Percentiles rank a stretch among this genome's conserved stretches.
These are phyloP conservation scores for Dicycla oo DNA, from an alignment of 2,888 invertebrate genomes.

Conservation along the genomic window DNA sequence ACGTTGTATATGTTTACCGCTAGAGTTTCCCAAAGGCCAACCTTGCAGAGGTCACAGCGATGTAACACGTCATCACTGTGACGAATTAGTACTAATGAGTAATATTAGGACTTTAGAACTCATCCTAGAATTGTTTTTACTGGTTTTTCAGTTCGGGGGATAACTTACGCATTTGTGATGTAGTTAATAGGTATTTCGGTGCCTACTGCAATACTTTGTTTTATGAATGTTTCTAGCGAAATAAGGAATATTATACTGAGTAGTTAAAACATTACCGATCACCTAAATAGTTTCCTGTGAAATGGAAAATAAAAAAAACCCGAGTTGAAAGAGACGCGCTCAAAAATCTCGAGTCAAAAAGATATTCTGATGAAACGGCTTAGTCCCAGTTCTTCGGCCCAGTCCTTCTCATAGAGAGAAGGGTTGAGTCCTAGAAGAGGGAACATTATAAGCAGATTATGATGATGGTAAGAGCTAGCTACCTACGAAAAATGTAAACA, in stretches of 20 bases:
- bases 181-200: not conserved
- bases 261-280: not conserved
- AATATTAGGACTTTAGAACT: not conserved
- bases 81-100: constrained; percentile 11
- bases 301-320: not conserved
- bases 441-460: too few relatives aligned
- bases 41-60: constrained; percentile 38
- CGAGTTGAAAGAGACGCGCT: not conserved
- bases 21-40: constrained; percentile 76
- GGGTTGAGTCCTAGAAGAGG: not conserved
- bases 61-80: constrained; percentile 48
- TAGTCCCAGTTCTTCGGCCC: not conserved
- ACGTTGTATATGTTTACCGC: constrained; percentile 46
- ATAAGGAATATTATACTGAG: not conserved
- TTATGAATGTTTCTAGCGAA: not conserved
- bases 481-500: too few relatives aligned
- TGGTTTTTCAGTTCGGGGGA: constrained; percentile 19
- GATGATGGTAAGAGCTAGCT: too few relatives aligned
- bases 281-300: not conserved
- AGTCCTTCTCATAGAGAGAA: not conserved
- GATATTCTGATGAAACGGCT: not conserved
- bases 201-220: not conserved
- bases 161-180: not conserved
- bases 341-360: not conserved
- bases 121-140: not conserved